Evolutionary conservation across 1,140 invertebrate genomes (phyloP).

Genomic region (Cydia strobilella): DNA sequence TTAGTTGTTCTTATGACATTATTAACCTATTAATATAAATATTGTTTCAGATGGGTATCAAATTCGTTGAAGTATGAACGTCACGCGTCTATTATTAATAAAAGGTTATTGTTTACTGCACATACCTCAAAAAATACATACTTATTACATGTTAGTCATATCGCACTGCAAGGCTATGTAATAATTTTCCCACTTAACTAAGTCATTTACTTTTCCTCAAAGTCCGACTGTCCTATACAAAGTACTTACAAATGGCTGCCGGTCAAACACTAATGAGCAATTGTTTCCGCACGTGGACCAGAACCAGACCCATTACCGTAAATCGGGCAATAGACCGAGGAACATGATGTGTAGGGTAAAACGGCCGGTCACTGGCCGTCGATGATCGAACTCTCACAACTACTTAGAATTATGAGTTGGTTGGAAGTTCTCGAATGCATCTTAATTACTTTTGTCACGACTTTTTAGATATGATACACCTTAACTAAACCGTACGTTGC

Average conservation of each 20-base stretch:
- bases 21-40: no score
- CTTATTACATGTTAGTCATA: no score
- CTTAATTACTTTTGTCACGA: not conserved
- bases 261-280: slow-evolving; percentile 18
- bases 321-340: slow-evolving; percentile 17
- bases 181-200: no score
- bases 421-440: no score
- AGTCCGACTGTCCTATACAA: not conserved
- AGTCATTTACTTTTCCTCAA: not conserved
- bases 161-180: no score
- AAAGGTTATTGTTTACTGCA: no score
- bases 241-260: slow-evolving; percentile 7
- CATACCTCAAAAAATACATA: no score
- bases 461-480: not conserved
- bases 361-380: not conserved
- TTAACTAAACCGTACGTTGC: no score
- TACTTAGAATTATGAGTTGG: no score
- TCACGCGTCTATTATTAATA: no score
- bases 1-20: not conserved
- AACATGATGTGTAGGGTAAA: slow-evolving; percentile 11
- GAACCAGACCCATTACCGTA: slow-evolving; percentile 11
- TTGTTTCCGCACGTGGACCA: not conserved
- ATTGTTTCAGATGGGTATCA: no score
- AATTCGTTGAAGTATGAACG: no score
- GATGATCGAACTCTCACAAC: not conserved